Evolutionary conservation across 1,140 invertebrate species (phyloP), one percentile per base, ranked within the genome.

Genomic region (Drosophila ambigua): DNA sequence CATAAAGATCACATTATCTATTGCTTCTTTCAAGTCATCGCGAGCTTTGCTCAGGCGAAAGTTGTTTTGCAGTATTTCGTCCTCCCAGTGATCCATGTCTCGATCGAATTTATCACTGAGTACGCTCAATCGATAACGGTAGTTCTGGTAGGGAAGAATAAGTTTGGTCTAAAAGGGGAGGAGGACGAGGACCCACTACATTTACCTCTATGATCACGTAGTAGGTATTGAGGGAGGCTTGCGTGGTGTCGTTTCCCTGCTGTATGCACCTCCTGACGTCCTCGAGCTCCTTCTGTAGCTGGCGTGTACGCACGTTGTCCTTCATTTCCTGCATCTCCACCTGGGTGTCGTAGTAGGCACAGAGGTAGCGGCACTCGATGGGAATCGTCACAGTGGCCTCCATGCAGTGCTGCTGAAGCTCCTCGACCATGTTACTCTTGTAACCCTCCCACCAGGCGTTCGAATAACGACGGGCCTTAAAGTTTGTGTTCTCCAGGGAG

Each of bases 321-420:
- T 51, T 72, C 5, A 52, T 13, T 0, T 2, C 41, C 20, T 73
- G 15, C 58, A 62, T 50, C 5, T 77, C 58, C 6, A 53, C 58
- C 11, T 61, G 5, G 7, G 23, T 44, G 5, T 16, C 52, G 39
- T 58, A 77, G 50, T 55, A 59, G 11, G 46, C 11, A 13, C 59
- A 24, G 7, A 67, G 20, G 35, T 77, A 73, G 1, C 73, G 52
- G 61, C 63, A 67, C 44, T 77, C 51, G 11, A 77, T 77, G 13
- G 73, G 73, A 16, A 41, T 7, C 0, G 8, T 15, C 4, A 72
- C 5, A 0, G 43, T 26, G 0, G 15, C 20, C 13, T 58, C 57
- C 16, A 31, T 35, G n/a, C 45, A 3, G 2, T 6, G 24, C 1
- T 7, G 5, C 1, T 44, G 20, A 8, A 58, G 44, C 0, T 45